Evolutionary conservation across 2,888 invertebrate species (phyloP), one percentile per base, ranked within the genome.

Genomic region (Cetonia aurata): DNA sequence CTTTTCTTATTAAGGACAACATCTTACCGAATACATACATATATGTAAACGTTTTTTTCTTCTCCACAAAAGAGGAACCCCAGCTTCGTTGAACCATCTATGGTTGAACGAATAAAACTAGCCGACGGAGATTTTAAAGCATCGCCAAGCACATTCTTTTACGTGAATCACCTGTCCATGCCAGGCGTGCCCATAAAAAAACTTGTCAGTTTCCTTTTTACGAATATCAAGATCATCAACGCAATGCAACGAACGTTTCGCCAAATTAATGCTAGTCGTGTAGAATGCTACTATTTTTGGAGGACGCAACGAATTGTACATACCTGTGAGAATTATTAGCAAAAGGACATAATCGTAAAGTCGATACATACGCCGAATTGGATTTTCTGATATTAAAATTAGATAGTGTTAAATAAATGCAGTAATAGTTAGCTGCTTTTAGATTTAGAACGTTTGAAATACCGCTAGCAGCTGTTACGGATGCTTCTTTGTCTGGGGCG

Each of bases 61-160:
- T 37, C 42, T 15, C 57, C 42, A 13, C 9, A 57, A 41, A 57
- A 15, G 42, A 9, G 15, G 6, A 17, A 57, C n/a, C 17, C 41
- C 41, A 15, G 17, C 41, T 57, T 41, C 37, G 57, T 57, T 37
- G 9, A 37, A n/a, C n/a, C n/a, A n/a, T n/a, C n/a, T n/a, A n/a
- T 6, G 19, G 1, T 56, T n/a, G n/a, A n/a, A 37, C 15, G 1
- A 13, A 3, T 15, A 37, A 57, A 17, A 10, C 37, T 1, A 37
- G 10, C 19, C 15, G 57, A 41, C 42, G 12, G 17, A 15, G 19
- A 41, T 42, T 15, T 57, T 41, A 41, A 42, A 41, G 42, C n/a
- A 72, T 69, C 57, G 70, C 69, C 37, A 59, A 70, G 60, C 59
- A 67, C 53, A 70, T 70, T 67, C 67, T 67, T 72, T 67, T 70